Conservation (phyloP, 1,140 invertebrate genomes). For the Brachionus sp. region DNA sequence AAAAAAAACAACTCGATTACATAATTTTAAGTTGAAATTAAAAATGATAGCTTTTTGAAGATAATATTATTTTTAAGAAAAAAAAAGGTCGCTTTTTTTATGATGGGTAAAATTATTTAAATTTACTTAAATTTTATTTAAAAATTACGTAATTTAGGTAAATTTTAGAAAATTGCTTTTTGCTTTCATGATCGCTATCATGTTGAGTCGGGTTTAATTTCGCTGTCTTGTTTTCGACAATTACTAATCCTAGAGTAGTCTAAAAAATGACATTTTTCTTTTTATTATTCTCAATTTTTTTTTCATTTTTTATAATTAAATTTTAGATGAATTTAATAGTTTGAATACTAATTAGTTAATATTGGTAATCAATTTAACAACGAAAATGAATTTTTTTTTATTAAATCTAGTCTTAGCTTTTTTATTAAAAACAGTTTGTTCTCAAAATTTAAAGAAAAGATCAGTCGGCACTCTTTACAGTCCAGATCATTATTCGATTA, state of each 20-base stretch:
- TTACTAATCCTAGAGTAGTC: conserved; percentile 1
- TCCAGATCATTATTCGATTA: conserved; percentile 34
- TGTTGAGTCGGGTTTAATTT: conserved; percentile 15
- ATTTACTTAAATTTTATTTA: conserved; percentile 7
- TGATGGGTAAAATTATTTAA: conserved; percentile 9
- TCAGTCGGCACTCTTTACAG: neutral
- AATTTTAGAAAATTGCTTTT: conserved; percentile 11
- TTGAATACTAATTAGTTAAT: neutral
- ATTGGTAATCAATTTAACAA: neutral
- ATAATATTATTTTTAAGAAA: neutral
- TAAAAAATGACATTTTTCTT: neutral
- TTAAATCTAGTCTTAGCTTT: conserved; percentile 14
- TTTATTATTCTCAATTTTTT: neutral
- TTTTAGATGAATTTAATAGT: neutral
- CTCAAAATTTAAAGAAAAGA: neutral
- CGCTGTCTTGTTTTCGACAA: neutral
- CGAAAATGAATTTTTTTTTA: neutral
- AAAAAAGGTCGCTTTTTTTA: conserved; percentile 24
- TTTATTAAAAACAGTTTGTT: neutral
- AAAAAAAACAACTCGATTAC: neutral
- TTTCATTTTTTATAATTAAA: neutral
- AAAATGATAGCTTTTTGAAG: conserved; percentile 25
- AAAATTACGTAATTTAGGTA: conserved; percentile 23
- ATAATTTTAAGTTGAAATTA: conserved; percentile 4
- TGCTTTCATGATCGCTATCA: conserved; percentile 5